Evolutionary conservation across 2,113 vertebrate species (phyloP).

Genomic region (Azemiops feae): DNA sequence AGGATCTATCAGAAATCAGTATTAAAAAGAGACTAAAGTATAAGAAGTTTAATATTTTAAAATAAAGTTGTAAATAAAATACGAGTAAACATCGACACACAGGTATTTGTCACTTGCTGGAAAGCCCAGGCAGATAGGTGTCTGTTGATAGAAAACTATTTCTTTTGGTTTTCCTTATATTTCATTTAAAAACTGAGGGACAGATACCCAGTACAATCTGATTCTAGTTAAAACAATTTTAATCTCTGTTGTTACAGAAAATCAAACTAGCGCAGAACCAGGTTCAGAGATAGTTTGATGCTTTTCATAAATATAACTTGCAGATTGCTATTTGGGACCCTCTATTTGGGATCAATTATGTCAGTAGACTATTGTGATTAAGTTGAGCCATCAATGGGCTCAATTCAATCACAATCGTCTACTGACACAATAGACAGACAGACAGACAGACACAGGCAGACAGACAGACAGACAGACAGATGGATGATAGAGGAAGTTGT

Average conservation of each 20-base stretch:
- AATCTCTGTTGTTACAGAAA: background rate
- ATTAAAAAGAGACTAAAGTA: background rate
- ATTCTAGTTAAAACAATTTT: background rate
- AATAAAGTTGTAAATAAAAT: background rate
- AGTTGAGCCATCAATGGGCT: background rate
- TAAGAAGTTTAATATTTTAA: background rate
- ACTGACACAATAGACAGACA: background rate
- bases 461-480: too few relatives aligned
- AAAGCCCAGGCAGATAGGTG: background rate
- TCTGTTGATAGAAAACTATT: background rate
- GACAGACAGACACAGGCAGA: too few relatives aligned
- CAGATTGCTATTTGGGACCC: background rate
- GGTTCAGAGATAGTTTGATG: background rate
- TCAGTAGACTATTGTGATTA: background rate
- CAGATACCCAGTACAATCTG: background rate
- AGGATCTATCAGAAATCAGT: background rate
- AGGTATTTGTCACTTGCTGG: background rate
- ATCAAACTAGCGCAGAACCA: background rate
- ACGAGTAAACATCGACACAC: background rate
- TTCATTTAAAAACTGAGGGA: background rate
- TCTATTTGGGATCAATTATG: background rate
- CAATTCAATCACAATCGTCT: background rate
- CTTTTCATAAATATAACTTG: background rate
- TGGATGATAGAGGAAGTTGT: background rate
- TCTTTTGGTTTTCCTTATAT: background rate